These are phyloP conservation scores for Mobula birostris DNA, from an alignment of 2,113 vertebrate species.

Conservation along the genomic window DNA sequence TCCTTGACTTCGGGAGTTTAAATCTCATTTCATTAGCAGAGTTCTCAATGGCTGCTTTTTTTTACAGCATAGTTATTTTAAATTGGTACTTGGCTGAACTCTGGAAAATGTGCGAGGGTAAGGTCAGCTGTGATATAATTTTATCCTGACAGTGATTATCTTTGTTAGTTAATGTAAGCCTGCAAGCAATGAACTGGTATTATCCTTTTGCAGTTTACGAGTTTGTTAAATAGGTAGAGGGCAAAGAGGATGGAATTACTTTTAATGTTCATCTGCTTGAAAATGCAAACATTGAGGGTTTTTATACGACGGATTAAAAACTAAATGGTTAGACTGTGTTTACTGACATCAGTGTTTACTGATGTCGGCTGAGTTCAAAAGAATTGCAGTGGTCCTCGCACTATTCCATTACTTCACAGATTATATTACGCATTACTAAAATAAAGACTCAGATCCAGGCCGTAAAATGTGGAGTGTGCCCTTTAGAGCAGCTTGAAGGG, in stretches of 20 bases:
- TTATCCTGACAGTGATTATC: slow-evolving; percentile 25
- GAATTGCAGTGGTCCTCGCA: neutral
- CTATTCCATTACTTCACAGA: neutral
- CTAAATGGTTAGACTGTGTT: neutral
- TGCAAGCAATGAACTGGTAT: neutral
- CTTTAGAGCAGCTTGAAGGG: neutral
- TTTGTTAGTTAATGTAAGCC: neutral
- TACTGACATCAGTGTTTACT: neutral
- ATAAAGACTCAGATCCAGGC: neutral
- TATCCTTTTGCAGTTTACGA: neutral
- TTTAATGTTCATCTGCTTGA: neutral
- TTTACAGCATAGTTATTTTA: neutral
- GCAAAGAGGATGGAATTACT: neutral
- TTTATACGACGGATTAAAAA: neutral
- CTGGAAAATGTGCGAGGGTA: neutral
- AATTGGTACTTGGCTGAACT: slow-evolving; percentile 32
- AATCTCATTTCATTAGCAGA: slow-evolving; percentile 15
- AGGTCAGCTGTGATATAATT: slow-evolving; percentile 19
- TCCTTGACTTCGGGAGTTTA: slow-evolving; percentile 18
- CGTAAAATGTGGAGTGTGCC: neutral
- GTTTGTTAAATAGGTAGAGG: neutral
- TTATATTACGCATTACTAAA: neutral
- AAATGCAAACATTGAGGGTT: neutral
- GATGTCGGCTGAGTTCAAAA: neutral
- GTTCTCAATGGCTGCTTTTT: neutral